phyloP scores from a whole-genome alignment of 1,140 invertebrate genomes.

The Cheumatopsyche charites region DNA sequence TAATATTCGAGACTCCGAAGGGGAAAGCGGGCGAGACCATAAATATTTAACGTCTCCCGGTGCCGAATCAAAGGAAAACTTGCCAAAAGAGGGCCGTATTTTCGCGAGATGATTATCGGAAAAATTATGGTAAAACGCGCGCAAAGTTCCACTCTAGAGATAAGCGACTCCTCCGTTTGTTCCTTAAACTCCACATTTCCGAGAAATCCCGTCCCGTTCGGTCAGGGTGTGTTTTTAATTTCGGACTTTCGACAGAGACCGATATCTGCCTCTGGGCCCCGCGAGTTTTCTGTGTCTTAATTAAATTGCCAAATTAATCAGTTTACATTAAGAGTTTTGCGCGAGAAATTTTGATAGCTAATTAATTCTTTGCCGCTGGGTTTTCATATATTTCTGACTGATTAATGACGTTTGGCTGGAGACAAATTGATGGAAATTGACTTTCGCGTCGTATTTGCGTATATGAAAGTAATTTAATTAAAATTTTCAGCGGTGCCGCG shows the following conservation, averaged over 20 bases:
- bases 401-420: slow-evolving; percentile 23
- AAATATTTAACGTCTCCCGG: slow-evolving; percentile 7
- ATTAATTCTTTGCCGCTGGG: slow-evolving; percentile 25
- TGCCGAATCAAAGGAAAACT: slow-evolving; percentile 1
- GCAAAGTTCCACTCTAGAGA: slow-evolving; percentile 2
- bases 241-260: background rate
- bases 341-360: slow-evolving; percentile 37
- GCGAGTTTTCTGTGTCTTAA: slow-evolving; percentile 21
- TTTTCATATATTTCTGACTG: slow-evolving; percentile 28
- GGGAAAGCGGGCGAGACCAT: background rate
- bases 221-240: slow-evolving; percentile 1
- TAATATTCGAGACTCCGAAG: background rate
- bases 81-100: background rate
- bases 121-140: slow-evolving; percentile 17
- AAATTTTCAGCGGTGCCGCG: background rate
- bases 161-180: background rate
- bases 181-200: too few relatives aligned
- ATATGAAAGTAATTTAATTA: too few relatives aligned
- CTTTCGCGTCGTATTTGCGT: background rate
- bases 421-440: slow-evolving; percentile 32
- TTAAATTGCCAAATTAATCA: slow-evolving; percentile 38
- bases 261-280: slow-evolving; percentile 8
- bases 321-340: slow-evolving; percentile 33
- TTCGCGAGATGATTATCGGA: slow-evolving; percentile 15
- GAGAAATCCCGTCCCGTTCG: too few relatives aligned